Evolutionary conservation across 2,888 invertebrate species (phyloP).

Genomic region (Nomada fabriciana): DNA sequence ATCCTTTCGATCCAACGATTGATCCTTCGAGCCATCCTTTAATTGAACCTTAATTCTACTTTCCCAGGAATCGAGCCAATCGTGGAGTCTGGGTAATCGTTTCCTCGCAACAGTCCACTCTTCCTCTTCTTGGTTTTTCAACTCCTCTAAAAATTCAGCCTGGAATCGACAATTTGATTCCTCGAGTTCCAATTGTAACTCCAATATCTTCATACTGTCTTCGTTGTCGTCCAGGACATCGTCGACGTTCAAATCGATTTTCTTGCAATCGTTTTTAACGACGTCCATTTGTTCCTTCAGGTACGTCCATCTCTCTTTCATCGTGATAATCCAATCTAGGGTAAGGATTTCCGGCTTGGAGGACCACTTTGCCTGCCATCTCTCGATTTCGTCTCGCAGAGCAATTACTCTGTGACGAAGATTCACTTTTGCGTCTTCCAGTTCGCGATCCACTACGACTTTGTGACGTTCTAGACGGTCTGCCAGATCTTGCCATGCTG

Average conservation of each 20-base stretch:
- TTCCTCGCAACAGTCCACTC: constrained; percentile 81
- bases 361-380: constrained; percentile 81
- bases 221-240: constrained; percentile 75
- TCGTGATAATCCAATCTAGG: constrained; percentile 79
- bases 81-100: constrained; percentile 79
- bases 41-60: constrained; percentile 74
- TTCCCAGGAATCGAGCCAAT: constrained; percentile 83
- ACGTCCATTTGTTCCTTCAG: constrained; percentile 75
- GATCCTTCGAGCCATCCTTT: constrained; percentile 43
- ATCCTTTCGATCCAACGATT: constrained; percentile 41
- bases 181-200: constrained; percentile 79
- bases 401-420: constrained; percentile 80
- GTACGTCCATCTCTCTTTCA: constrained; percentile 80
- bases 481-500: constrained; percentile 79
- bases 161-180: constrained; percentile 81
- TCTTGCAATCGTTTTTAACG: constrained; percentile 76
- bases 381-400: constrained; percentile 80
- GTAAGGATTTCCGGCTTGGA: constrained; percentile 73
- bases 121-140: constrained; percentile 80
- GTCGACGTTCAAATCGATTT: constrained; percentile 74
- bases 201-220: constrained; percentile 65
- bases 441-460: constrained; percentile 76
- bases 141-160: constrained; percentile 79
- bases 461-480: constrained; percentile 81
- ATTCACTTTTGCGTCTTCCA: constrained; percentile 82